Percentiles rank a stretch among this genome's conserved stretches.
phyloP scores from a whole-genome alignment of 2,888 invertebrate species.

The Hipparchia semele region DNA sequence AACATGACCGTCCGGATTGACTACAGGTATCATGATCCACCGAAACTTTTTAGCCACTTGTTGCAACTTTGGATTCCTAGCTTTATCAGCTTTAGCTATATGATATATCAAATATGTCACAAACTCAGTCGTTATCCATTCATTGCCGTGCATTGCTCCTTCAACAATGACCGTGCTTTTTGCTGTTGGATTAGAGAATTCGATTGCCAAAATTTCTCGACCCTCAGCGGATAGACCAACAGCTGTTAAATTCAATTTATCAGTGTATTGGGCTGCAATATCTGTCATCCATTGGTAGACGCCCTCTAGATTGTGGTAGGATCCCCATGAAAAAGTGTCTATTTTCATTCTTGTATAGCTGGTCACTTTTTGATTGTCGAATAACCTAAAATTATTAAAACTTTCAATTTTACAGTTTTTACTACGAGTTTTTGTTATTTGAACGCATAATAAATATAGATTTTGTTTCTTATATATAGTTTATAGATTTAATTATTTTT shows the following conservation, averaged over 20 bases:
- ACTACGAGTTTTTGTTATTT: background rate
- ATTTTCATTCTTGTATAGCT: constrained; percentile 48
- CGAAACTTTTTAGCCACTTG: constrained; percentile 75
- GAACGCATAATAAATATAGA: too few species aligned
- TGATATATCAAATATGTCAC: constrained; percentile 83
- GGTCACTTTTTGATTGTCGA: constrained; percentile 52
- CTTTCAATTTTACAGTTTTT: background rate
- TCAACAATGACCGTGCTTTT: constrained; percentile 82
- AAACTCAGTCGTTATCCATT: constrained; percentile 87
- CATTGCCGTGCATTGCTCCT: constrained; percentile 87
- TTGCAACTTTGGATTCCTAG: constrained; percentile 56
- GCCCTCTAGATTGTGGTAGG: constrained; percentile 83
- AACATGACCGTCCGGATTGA: constrained; percentile 90
- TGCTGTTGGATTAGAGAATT: constrained; percentile 43
- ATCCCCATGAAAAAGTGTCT: constrained; percentile 69
- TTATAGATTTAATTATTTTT: too few species aligned
- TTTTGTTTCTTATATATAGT: too few species aligned
- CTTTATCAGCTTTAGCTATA: constrained; percentile 64
- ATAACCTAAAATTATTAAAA: constrained; percentile 50
- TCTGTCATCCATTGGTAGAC: constrained; percentile 83
- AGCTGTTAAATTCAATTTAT: constrained; percentile 55
- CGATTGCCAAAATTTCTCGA: constrained; percentile 61
- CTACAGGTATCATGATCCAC: constrained; percentile 87
- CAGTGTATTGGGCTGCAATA: constrained; percentile 66
- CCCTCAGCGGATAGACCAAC: constrained; percentile 76